phyloP scores from a whole-genome alignment of 2,888 invertebrate species.

The Apodemia duryi region DNA sequence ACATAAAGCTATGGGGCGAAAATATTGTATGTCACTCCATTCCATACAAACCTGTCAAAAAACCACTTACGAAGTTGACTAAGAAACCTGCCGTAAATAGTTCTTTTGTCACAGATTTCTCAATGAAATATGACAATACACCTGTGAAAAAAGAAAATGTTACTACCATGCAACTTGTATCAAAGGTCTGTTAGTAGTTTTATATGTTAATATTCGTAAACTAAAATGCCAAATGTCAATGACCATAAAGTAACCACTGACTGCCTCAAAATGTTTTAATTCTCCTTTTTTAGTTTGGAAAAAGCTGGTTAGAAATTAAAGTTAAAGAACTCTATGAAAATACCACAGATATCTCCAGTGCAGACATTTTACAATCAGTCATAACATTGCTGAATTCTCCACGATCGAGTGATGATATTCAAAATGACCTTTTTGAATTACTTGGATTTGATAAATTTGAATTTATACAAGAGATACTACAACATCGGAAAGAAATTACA shows the following conservation, averaged over 20 bases:
- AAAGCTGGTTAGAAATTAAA: slow-evolving; percentile 74
- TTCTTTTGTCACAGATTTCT: slow-evolving; percentile 66
- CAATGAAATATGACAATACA: slow-evolving; percentile 63
- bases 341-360: slow-evolving; percentile 70
- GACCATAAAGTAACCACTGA: no score
- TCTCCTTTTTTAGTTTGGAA: slow-evolving; percentile 70
- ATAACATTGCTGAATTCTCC: slow-evolving; percentile 80
- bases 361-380: slow-evolving; percentile 80
- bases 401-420: slow-evolving; percentile 83
- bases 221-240: no score
- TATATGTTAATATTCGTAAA: no score
- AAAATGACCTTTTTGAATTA: slow-evolving; percentile 92
- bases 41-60: slow-evolving; percentile 58
- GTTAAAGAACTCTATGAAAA: slow-evolving; percentile 70
- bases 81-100: slow-evolving; percentile 56
- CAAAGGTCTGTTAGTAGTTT: slow-evolving; percentile 43
- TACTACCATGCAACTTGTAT: slow-evolving; percentile 37
- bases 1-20: slow-evolving; percentile 66
- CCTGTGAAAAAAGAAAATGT: slow-evolving; percentile 33
- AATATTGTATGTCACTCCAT: slow-evolving; percentile 61
- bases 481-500: slow-evolving; percentile 80
- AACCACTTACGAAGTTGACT: slow-evolving; percentile 57
- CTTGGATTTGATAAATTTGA: slow-evolving; percentile 93
- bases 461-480: slow-evolving; percentile 83
- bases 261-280: slow-evolving; percentile 13